Base-by-base conservation (phyloP, 2,888 invertebrate species). In the Nymphalis c-album region DNA sequence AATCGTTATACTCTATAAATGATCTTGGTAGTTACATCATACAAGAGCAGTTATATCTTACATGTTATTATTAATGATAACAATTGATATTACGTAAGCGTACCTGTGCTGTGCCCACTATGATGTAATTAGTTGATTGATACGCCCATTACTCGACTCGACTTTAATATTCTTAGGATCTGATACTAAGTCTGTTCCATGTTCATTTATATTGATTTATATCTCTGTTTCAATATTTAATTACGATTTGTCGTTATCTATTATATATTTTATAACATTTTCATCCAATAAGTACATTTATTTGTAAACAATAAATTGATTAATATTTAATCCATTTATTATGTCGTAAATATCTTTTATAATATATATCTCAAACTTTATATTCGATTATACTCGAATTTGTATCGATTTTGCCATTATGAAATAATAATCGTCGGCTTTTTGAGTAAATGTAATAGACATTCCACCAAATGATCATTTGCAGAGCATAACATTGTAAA, bases 81-180 rank as follows among this genome's bases (percentile, higher is more conserved):
- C 60, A 70, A 70, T 61, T 61, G 60, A 47, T 35, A 67, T 67
- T 70, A 67, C 63, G 67, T 63, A 67, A 70, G 55, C 60, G 57
- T 66, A 66, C 66, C 66, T 55, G 46, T n/a, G 20, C 35, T 26
- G 55, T 57, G 55, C 58, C 16, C 40, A 17, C 26, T 22, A 35
- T 61, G 53, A 61, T 66, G 55, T 35, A 66, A 61, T 66, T 55
- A 61, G 45, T 55, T 61, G 65, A 66, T 66, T 66, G 65, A 66
- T 60, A 61, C 65, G 48, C 60, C 53, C 60, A 60, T 65, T 59
- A 47, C 60, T 61, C 47, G 55, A n/a, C n/a, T 61, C 55, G 65
- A 60, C 47, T 60, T 66, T 66, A 61, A 46, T 60, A 60, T 58
- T 18, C 35, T 55, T 55, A 31, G 22, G 51, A 22, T 60, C 46